Evolutionary conservation across 2,797 vertebrate genomes (phyloP).

Genomic region (Helicolenus hilgendorfi): DNA sequence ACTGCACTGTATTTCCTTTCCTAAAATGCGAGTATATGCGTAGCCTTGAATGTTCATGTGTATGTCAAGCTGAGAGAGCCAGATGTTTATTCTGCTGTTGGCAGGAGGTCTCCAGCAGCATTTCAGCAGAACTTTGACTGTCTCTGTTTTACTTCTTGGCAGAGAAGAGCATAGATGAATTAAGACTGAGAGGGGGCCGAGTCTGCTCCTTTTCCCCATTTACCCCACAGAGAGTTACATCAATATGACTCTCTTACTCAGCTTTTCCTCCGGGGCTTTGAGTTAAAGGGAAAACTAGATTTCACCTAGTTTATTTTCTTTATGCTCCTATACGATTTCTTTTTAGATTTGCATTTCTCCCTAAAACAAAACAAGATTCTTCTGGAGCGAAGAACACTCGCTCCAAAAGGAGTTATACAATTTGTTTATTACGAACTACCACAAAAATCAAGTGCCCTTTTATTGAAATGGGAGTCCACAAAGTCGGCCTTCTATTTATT

Average conservation of each 20-base stretch:
- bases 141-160: slow-evolving; percentile 55
- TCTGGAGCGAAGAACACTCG: not conserved
- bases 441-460: not conserved
- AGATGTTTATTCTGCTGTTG: slow-evolving; percentile 67
- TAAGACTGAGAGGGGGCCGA: slow-evolving; percentile 8
- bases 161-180: slow-evolving; percentile 7
- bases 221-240: slow-evolving; percentile 36
- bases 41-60: not conserved
- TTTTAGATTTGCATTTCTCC: not conserved
- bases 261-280: not conserved
- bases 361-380: not conserved
- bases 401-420: too few relatives aligned
- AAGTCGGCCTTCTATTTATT: not conserved
- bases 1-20: slow-evolving; percentile 20
- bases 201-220: not conserved
- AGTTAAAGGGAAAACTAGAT: not conserved
- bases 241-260: not conserved
- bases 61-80: slow-evolving; percentile 24
- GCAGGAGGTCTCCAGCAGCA: slow-evolving; percentile 35
- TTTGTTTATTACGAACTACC: not conserved
- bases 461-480: not conserved
- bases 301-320: not conserved
- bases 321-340: not conserved
- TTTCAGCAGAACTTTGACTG: slow-evolving; percentile 62
- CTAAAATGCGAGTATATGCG: slow-evolving; percentile 18